Conservation (phyloP, 2,797 vertebrate species). For the Sebastes cheni region DNA sequence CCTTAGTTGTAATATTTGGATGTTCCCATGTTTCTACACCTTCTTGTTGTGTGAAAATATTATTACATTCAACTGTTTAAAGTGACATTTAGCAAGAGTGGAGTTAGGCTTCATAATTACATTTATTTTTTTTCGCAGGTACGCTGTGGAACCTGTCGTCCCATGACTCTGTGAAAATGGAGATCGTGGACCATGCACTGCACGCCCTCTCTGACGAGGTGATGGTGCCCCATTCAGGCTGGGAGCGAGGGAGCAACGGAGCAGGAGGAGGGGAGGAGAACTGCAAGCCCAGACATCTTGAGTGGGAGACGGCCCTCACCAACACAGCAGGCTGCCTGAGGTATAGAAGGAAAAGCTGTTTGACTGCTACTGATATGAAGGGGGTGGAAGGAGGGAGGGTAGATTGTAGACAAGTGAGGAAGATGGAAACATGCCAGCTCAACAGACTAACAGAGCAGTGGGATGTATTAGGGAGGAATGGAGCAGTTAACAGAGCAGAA, state of each 20-base stretch:
- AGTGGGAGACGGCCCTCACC: slow-evolving; percentile 94
- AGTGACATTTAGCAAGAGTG: not conserved
- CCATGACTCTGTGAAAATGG: slow-evolving; percentile 97
- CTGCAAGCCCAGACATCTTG: slow-evolving; percentile 91
- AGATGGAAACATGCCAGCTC: slow-evolving; percentile 12
- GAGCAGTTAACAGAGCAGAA: slow-evolving; percentile 27
- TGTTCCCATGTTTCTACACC: not conserved
- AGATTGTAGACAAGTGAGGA: not conserved
- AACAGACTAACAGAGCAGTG: slow-evolving; percentile 23
- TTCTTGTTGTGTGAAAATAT: not conserved
- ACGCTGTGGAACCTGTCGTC: slow-evolving; percentile 98
- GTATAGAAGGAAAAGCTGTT: slow-evolving; percentile 71
- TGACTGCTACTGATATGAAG: not conserved
- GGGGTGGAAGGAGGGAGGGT: not conserved
- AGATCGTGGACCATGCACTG: slow-evolving; percentile 94
- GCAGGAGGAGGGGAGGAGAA: slow-evolving; percentile 84
- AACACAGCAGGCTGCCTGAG: slow-evolving; percentile 97
- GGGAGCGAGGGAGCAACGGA: slow-evolving; percentile 87
- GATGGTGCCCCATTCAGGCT: slow-evolving; percentile 92
- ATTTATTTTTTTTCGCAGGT: slow-evolving; percentile 69
- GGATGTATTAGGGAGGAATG: slow-evolving; percentile 13
- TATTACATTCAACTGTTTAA: not conserved
- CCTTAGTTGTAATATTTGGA: not conserved
- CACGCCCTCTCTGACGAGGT: slow-evolving; percentile 93
- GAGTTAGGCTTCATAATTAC: not conserved